Percentiles rank a stretch among this genome's conserved stretches.
phyloP scores from a whole-genome alignment of 2,888 invertebrate species.

The Drosophila macrospina region DNA sequence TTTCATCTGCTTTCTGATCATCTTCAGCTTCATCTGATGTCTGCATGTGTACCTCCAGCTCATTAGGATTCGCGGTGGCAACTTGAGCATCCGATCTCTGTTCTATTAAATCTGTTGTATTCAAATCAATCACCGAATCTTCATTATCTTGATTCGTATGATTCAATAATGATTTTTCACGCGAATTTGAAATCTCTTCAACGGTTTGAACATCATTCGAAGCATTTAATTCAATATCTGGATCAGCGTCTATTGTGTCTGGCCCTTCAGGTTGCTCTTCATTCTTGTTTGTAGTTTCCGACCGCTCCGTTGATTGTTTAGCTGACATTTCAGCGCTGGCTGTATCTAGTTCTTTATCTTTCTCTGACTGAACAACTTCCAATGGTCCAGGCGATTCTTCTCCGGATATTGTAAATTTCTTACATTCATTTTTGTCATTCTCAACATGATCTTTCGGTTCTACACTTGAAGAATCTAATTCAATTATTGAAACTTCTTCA shows the following conservation, averaged over 20 bases:
- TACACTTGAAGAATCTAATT: conserved; percentile 12
- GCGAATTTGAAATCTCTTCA: not conserved
- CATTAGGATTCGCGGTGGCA: not conserved
- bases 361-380: not conserved
- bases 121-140: conserved; percentile 1
- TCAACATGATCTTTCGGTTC: not conserved
- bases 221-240: not conserved
- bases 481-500: conserved; percentile 8
- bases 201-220: not conserved
- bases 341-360: not conserved
- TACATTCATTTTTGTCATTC: not conserved
- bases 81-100: not conserved
- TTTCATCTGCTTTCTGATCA: not conserved
- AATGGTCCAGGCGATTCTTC: not conserved
- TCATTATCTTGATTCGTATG: not conserved
- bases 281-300: not conserved
- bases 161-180: not conserved
- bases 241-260: not conserved
- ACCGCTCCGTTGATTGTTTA: not conserved
- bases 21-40: not conserved
- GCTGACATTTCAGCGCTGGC: not conserved
- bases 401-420: not conserved
- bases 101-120: not conserved
- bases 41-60: not conserved
- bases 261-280: not conserved